Evolutionary conservation across 2,113 vertebrate species (phyloP), one percentile per base, ranked within the genome.

Genomic region (Ictalurus furcatus): DNA sequence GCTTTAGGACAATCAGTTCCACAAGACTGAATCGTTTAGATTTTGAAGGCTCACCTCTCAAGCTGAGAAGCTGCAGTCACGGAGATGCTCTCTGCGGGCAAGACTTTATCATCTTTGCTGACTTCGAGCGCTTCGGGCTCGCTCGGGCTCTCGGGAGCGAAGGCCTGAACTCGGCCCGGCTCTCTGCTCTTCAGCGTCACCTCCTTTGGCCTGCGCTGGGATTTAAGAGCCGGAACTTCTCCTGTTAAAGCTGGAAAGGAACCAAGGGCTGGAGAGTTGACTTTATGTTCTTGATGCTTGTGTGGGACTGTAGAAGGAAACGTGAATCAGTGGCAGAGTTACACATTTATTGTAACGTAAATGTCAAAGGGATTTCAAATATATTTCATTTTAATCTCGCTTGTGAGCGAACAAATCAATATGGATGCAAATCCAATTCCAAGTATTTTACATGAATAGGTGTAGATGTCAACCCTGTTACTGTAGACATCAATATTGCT

Each of bases 111-210:
- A 58, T 71, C 63, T 76, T 52, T 54, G 59, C n/a, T 74, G 13
- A n/a, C 74, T 71, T 85, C 73, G 40, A 40, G 58, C 19, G 44
- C 78, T 69, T 71, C 86, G 1, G 67, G 34, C 40, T 86, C 86
- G 6, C 84, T 80, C 34, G 58, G 91, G 14, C 84, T 40, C 17
- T 88, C 90, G 44, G 91, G 92, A 58, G 85, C 87, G 25, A 93
- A 92, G 58, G 90, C 93, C 85, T 94, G 93, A 25, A 89, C 90
- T 67, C 90, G 88, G 3, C 80, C 86, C 13, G 90, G 88, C 65
- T 92, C 93, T 74, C 92, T 89, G 86, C 91, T 94, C 81, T 89
- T 90, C 65, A 90, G 73, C 2, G 92, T 92, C 85, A 93, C 92
- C 76, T 93, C 93, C 69, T 93, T 92, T n/a, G 80, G 87, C 85